These are phyloP conservation scores for Bubo blakistoni DNA, from an alignment of 2,113 vertebrate species.

Conservation along the genomic window DNA sequence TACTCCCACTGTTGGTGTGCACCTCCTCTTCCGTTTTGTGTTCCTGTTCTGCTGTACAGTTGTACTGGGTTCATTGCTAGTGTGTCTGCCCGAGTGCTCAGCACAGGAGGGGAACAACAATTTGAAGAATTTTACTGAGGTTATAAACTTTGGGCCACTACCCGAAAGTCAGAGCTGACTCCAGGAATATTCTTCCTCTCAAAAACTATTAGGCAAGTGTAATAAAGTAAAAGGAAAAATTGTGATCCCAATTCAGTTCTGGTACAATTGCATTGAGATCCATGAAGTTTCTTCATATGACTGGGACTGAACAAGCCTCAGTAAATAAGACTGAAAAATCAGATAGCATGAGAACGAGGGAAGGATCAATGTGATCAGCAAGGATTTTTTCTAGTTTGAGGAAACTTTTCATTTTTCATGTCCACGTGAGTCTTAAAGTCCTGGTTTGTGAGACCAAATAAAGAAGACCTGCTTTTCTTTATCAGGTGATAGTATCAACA, in stretches of 20 bases:
- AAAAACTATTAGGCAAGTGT: neutral
- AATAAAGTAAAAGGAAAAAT: neutral
- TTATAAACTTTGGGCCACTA: neutral
- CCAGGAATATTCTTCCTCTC: neutral
- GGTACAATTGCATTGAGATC: neutral
- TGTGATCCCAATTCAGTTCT: neutral
- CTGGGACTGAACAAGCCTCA: neutral
- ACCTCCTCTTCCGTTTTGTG: neutral
- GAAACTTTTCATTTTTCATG: neutral
- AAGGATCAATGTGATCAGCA: neutral
- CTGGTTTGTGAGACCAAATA: neutral
- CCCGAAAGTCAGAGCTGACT: neutral
- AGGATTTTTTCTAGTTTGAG: neutral
- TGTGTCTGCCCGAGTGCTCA: neutral
- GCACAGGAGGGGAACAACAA: neutral
- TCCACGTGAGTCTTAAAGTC: neutral
- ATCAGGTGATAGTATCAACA: neutral
- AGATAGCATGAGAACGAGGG: neutral
- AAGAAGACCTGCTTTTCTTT: neutral
- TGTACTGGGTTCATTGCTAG: neutral
- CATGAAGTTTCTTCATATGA: neutral
- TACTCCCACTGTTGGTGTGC: neutral
- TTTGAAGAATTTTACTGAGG: neutral
- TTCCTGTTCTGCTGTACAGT: rapidly evolving
- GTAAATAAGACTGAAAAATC: neutral